phyloP scores from a whole-genome alignment of 2,888 invertebrate genomes.

The Agriotes lineatus region DNA sequence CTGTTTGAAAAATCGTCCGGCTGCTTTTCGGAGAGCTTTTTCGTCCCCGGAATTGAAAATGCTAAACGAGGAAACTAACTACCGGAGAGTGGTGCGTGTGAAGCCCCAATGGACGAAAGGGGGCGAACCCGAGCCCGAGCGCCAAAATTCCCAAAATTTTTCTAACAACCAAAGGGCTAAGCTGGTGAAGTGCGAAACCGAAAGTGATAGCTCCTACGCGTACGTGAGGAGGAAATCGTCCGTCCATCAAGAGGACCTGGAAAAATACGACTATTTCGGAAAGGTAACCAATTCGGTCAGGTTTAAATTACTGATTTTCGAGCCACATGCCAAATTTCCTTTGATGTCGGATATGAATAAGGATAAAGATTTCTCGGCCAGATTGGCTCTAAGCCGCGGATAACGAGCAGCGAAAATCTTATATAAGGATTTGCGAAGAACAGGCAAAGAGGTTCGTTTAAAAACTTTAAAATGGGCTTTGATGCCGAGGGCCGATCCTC shows the following conservation, averaged over 20 bases:
- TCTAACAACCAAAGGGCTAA: constrained; percentile 32
- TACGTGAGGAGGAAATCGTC: constrained; percentile 44
- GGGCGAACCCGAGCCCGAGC: neutral
- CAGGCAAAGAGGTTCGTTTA: too few relatives aligned
- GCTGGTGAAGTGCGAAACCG: constrained; percentile 31
- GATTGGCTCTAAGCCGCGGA: neutral
- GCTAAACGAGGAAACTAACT: constrained; percentile 56
- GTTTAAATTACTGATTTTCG: too few relatives aligned
- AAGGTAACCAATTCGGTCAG: too few relatives aligned
- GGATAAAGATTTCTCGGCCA: neutral
- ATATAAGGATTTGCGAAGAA: too few relatives aligned
- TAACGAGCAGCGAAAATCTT: neutral
- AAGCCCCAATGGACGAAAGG: constrained; percentile 51
- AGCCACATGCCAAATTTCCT: neutral
- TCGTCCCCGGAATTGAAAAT: constrained; percentile 41
- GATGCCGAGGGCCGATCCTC: too few relatives aligned
- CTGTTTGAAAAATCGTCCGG: too few relatives aligned
- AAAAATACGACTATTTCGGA: constrained; percentile 59
- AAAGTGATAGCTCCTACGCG: constrained; percentile 4
- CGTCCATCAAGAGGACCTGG: constrained; percentile 51
- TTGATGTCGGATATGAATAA: neutral
- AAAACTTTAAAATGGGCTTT: too few relatives aligned
- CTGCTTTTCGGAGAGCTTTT: neutral
- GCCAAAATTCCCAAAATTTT: constrained; percentile 18
- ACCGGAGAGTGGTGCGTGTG: constrained; percentile 58